These are phyloP conservation scores for Balaeniceps rex DNA, from an alignment of 2,113 vertebrate species.

Conservation along the genomic window DNA sequence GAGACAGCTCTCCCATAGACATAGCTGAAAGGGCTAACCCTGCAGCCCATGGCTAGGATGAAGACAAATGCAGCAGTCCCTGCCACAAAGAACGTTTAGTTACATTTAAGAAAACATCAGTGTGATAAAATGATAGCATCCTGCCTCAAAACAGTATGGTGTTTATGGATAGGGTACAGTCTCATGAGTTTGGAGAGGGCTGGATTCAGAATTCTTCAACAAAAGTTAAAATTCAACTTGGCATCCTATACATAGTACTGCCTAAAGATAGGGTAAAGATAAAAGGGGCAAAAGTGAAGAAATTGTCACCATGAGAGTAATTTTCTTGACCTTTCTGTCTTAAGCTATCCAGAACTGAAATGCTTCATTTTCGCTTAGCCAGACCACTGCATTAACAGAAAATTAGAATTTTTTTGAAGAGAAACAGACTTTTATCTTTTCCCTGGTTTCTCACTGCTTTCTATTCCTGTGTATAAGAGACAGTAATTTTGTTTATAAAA, in stretches of 20 bases:
- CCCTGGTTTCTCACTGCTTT: neutral
- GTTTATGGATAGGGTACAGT: neutral
- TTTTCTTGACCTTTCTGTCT: neutral
- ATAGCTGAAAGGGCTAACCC: neutral
- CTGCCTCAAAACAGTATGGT: neutral
- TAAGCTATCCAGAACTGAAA: neutral
- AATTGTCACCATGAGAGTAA: neutral
- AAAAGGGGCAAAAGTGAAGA: neutral
- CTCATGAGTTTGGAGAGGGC: neutral
- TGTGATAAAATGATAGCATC: neutral
- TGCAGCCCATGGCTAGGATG: neutral
- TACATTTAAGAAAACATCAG: neutral
- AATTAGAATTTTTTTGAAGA: neutral
- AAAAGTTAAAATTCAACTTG: neutral
- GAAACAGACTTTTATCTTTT: neutral
- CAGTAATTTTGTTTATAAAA: neutral
- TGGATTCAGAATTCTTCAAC: neutral
- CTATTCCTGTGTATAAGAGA: neutral
- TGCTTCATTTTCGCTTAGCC: neutral
- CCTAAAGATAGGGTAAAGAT: neutral
- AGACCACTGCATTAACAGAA: neutral
- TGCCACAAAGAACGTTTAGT: neutral
- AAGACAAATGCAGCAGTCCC: neutral
- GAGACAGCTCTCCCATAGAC: neutral
- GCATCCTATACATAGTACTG: neutral